Conservation (phyloP, 2,797 vertebrate species). For the Siniperca scherzeri region DNA sequence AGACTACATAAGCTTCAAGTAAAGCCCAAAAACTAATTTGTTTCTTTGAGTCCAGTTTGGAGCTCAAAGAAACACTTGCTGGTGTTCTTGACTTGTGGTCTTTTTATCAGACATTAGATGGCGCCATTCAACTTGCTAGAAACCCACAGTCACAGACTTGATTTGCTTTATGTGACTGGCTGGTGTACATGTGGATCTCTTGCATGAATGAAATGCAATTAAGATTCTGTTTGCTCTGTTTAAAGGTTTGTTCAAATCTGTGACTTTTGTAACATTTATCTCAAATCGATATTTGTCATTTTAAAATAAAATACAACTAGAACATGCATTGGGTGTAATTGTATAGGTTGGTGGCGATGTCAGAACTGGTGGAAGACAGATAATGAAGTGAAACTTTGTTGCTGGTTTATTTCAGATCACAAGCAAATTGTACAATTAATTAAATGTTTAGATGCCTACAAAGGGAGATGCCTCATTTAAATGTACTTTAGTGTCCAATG, state of each 20-base stretch:
- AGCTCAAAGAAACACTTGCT: conserved; percentile 29
- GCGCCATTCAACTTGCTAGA: conserved; percentile 83
- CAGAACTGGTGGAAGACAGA: conserved; percentile 23
- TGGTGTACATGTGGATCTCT: conserved; percentile 58
- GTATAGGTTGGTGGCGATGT: conserved; percentile 5
- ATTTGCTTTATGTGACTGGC: conserved; percentile 47
- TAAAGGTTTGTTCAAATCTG: conserved; percentile 53
- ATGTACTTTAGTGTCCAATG: conserved; percentile 3
- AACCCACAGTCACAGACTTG: conserved; percentile 37
- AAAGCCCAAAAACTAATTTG: conserved; percentile 48
- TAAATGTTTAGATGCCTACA: conserved; percentile 1
- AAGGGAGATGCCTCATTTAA: conserved; percentile 22
- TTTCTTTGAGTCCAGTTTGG: conserved; percentile 49
- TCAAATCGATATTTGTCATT: conserved; percentile 47
- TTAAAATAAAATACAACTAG: conserved; percentile 11
- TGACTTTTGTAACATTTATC: conserved; percentile 43
- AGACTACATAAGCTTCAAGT: conserved; percentile 50
- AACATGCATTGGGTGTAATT: conserved; percentile 13
- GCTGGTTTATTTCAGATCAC: conserved; percentile 37
- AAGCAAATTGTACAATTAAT: conserved; percentile 24
- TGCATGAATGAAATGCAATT: conserved; percentile 66
- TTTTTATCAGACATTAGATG: conserved; percentile 78
- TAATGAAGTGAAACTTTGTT: conserved; percentile 54
- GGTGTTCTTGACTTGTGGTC: conserved; percentile 37
- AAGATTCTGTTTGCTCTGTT: conserved; percentile 57